These are phyloP conservation scores for Limnodromus scolopaceus DNA, from an alignment of 2,797 vertebrate genomes.

Conservation along the genomic window DNA sequence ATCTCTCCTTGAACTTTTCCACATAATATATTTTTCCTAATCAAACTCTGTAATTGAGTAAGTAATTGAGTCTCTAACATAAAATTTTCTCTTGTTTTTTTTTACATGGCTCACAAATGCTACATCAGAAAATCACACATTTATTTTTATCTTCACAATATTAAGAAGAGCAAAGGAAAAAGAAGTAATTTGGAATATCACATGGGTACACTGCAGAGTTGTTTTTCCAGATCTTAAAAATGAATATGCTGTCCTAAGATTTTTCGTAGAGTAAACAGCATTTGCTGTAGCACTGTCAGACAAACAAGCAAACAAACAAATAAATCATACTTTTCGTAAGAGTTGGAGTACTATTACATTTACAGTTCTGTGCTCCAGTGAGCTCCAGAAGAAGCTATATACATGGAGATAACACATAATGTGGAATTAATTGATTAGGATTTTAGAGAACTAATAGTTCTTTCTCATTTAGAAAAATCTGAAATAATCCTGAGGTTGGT, in stretches of 20 bases:
- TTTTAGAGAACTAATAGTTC: neutral
- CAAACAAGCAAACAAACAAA: neutral
- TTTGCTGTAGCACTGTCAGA: neutral
- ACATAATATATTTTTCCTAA: neutral
- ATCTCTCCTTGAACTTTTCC: constrained; percentile 46
- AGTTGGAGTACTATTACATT: neutral
- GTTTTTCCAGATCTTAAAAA: constrained; percentile 1
- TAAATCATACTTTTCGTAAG: neutral
- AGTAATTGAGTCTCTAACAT: neutral
- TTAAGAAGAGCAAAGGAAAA: neutral
- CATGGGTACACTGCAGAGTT: neutral
- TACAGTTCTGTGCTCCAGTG: neutral
- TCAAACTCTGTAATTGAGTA: constrained; percentile 10
- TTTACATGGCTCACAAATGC: neutral
- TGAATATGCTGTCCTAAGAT: neutral
- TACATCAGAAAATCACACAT: neutral
- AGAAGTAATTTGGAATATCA: neutral
- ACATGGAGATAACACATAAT: neutral
- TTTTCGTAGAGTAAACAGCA: neutral
- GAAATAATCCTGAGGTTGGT: neutral
- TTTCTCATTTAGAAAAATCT: neutral
- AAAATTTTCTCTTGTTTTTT: neutral
- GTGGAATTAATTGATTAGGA: neutral
- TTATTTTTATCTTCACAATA: neutral
- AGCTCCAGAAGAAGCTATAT: neutral